Evolutionary conservation across 2,797 vertebrate species (phyloP).

Genomic region (Oreochromis mossambicus): DNA sequence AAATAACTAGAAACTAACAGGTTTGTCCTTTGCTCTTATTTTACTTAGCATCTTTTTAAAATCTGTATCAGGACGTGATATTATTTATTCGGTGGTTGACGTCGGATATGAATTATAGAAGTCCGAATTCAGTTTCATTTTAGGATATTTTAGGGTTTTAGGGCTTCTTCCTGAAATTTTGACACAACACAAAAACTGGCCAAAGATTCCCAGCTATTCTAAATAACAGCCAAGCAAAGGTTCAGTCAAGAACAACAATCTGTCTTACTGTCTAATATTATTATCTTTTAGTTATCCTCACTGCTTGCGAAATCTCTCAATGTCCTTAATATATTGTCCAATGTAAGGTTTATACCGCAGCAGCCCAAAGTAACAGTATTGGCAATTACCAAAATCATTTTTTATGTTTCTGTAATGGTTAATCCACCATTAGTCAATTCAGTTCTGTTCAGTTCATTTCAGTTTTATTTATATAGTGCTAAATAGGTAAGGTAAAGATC

Average conservation of each 20-base stretch:
- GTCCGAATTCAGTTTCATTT: background rate
- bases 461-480: accelerated
- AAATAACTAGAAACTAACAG: background rate
- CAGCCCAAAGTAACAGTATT: background rate
- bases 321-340: background rate
- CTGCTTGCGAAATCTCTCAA: background rate
- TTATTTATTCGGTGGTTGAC: background rate
- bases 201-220: background rate
- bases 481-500: background rate
- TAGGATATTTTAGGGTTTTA: background rate
- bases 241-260: background rate
- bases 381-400: background rate
- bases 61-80: background rate
- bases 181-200: background rate
- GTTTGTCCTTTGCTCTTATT: background rate
- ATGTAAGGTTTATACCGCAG: background rate
- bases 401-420: background rate
- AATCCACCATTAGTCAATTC: background rate
- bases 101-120: background rate
- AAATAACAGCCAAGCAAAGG: background rate
- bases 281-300: background rate
- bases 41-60: background rate
- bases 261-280: background rate
- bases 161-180: background rate
- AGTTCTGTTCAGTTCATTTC: background rate